These are phyloP conservation scores for Gonioctena quinquepunctata DNA, from an alignment of 1,140 invertebrate species.

Conservation along the genomic window DNA sequence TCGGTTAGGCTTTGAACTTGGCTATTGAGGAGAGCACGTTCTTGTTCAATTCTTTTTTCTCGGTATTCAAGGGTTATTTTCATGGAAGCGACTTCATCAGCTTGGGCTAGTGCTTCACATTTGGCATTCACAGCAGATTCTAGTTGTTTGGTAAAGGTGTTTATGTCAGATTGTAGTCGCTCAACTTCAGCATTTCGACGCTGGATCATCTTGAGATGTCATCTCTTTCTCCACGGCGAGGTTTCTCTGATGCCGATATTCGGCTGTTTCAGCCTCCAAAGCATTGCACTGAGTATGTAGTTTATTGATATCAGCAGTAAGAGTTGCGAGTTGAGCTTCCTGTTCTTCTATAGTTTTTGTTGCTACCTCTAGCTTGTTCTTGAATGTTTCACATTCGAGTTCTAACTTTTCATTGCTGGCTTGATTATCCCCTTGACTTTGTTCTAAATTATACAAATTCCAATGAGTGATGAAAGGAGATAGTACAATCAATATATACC, in stretches of 20 bases:
- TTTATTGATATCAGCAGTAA: slow-evolving; percentile 65
- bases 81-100: slow-evolving; percentile 79
- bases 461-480: no score
- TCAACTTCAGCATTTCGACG: slow-evolving; percentile 72
- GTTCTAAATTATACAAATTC: no score
- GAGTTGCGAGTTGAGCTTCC: slow-evolving; percentile 63
- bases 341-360: slow-evolving; percentile 66
- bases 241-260: slow-evolving; percentile 65
- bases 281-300: slow-evolving; percentile 63
- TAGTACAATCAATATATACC: no score
- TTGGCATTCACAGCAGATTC: slow-evolving; percentile 73
- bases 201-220: slow-evolving; percentile 70
- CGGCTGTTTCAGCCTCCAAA: slow-evolving; percentile 60
- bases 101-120: slow-evolving; percentile 78
- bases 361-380: slow-evolving; percentile 65
- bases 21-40: slow-evolving; percentile 71
- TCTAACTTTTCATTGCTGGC: slow-evolving; percentile 62
- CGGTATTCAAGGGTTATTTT: slow-evolving; percentile 78
- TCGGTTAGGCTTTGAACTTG: slow-evolving; percentile 76
- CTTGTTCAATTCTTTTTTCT: slow-evolving; percentile 82
- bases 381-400: slow-evolving; percentile 66
- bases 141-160: slow-evolving; percentile 68
- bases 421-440: slow-evolving; percentile 63
- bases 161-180: slow-evolving; percentile 66
- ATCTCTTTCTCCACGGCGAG: slow-evolving; percentile 72